Percentiles rank a stretch among this genome's conserved stretches.
Evolutionary conservation across 2,888 invertebrate genomes (phyloP).

Genomic region (Agrochola circellaris): DNA sequence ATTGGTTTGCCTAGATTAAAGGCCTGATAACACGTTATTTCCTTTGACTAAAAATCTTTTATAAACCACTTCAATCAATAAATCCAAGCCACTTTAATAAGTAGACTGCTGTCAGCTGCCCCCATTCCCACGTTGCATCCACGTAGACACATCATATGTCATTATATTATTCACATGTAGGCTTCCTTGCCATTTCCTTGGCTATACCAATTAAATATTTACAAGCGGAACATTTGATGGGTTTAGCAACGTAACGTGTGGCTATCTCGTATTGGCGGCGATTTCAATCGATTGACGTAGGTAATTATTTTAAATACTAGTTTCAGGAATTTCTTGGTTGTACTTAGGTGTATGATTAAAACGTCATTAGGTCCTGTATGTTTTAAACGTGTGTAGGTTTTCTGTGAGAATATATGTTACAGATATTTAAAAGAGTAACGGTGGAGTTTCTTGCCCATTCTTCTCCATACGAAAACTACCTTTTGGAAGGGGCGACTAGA

Average conservation of each 20-base stretch:
- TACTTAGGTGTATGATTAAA: neutral
- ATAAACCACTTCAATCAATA: conserved; percentile 25
- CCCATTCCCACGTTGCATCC: conserved; percentile 39
- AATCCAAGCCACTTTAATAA: conserved; percentile 23
- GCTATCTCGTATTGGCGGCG: neutral
- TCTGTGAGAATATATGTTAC: neutral
- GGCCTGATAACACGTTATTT: neutral
- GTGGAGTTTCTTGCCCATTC: too few relatives aligned
- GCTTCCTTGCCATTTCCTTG: conserved; percentile 44
- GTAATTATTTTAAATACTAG: conserved; percentile 36
- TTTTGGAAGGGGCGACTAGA: too few relatives aligned
- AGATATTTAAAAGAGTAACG: too few relatives aligned
- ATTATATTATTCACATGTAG: conserved; percentile 26
- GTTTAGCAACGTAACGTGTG: neutral
- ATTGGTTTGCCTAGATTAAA: neutral
- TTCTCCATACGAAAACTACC: too few relatives aligned
- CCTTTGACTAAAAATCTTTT: conserved; percentile 8
- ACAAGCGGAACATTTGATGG: conserved; percentile 9
- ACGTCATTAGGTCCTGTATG: neutral
- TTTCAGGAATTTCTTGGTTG: neutral
- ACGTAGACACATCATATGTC: neutral
- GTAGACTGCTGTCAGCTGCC: conserved; percentile 16
- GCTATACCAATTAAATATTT: conserved; percentile 43
- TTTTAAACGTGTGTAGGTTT: neutral
- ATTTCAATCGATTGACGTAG: conserved; percentile 8